Conservation (phyloP, 1,140 invertebrate species). For the Panagrolaimus sp. region DNA sequence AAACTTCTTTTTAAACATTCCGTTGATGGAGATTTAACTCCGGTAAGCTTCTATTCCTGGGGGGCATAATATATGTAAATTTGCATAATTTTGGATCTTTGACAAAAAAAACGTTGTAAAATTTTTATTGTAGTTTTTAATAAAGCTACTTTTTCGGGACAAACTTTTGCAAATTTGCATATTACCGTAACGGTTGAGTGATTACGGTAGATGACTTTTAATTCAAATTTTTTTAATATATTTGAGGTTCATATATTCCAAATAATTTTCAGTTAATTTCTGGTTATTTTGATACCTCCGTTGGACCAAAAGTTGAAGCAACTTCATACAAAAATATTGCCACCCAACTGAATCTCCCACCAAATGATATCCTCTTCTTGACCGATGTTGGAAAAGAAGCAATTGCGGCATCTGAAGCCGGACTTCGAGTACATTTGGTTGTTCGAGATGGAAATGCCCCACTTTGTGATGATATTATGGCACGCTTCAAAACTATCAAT, state of each 20-base stretch:
- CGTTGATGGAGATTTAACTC: conserved; percentile 70
- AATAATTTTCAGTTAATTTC: conserved; percentile 69
- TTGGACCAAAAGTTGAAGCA: conserved; percentile 72
- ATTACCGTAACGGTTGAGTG: too few relatives aligned
- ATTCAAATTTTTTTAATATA: too few relatives aligned
- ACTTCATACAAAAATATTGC: conserved; percentile 73
- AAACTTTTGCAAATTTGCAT: too few relatives aligned
- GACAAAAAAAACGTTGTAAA: too few relatives aligned
- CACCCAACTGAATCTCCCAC: conserved; percentile 66
- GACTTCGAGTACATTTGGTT: conserved; percentile 69
- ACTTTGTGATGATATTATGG: conserved; percentile 66
- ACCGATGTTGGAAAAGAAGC: conserved; percentile 76
- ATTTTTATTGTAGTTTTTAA: too few relatives aligned
- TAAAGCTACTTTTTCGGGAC: too few relatives aligned
- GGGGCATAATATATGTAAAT: too few relatives aligned
- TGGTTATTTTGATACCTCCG: conserved; percentile 78
- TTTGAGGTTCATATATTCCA: too few relatives aligned
- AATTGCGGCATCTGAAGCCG: conserved; percentile 71
- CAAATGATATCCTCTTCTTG: conserved; percentile 73
- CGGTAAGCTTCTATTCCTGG: neutral
- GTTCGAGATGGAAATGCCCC: conserved; percentile 72
- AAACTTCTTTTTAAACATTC: conserved; percentile 77
- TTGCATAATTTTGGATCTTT: too few relatives aligned
- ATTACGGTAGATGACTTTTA: too few relatives aligned
- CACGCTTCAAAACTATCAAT: conserved; percentile 65